Conservation (phyloP, 2,797 vertebrate species). For the Xiphorhynchus erythropygius region DNA sequence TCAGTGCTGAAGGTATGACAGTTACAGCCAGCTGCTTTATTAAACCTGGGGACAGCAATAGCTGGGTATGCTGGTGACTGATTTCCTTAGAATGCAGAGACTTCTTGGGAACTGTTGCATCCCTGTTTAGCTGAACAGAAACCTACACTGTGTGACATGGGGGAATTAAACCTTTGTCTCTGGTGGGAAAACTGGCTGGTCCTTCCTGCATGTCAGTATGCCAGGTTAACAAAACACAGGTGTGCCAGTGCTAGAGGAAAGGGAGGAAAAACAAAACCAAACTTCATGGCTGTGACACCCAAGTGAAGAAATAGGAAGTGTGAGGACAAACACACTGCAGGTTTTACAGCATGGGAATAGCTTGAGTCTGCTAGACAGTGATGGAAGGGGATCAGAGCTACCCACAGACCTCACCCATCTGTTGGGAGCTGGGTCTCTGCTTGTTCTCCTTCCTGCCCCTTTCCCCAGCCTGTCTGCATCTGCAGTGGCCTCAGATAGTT, state of each 20-base stretch:
- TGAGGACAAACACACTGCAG: slow-evolving; percentile 14
- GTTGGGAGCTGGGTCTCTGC: background rate
- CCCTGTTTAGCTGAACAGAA: background rate
- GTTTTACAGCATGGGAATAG: background rate
- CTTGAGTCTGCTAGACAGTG: slow-evolving; percentile 2
- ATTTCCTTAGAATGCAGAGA: background rate
- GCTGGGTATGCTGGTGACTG: background rate
- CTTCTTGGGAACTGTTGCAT: background rate
- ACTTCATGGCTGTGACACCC: background rate
- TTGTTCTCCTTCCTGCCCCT: background rate
- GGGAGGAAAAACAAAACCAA: background rate
- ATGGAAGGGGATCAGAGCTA: background rate
- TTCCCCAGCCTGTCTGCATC: background rate
- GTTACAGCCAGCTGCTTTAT: background rate
- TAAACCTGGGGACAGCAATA: background rate
- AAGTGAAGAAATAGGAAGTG: slow-evolving; percentile 7
- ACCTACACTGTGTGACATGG: background rate
- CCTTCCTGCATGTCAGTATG: rapidly evolving
- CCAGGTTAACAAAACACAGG: background rate
- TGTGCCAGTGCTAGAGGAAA: background rate
- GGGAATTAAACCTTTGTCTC: background rate
- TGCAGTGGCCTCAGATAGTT: background rate
- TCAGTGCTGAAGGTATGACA: background rate
- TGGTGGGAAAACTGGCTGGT: background rate
- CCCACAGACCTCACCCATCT: slow-evolving; percentile 12